phyloP scores from a whole-genome alignment of 2,888 invertebrate species.

The Luperina testacea region DNA sequence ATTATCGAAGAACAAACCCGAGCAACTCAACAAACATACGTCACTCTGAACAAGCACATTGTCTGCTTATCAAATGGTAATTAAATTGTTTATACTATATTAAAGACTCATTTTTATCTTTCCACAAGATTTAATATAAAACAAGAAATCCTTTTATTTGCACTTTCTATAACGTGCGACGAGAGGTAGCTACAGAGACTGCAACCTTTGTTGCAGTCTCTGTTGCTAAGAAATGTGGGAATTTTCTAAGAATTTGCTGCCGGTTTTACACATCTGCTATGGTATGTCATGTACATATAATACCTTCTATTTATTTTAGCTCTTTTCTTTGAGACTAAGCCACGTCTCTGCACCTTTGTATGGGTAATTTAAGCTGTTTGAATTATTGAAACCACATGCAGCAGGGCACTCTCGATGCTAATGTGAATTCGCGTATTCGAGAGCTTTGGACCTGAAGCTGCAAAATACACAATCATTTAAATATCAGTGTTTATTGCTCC shows the following conservation, averaged over 20 bases:
- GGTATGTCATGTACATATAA: constrained; percentile 43
- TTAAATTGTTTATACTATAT: constrained; percentile 61
- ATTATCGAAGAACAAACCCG: constrained; percentile 64
- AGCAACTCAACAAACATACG: constrained; percentile 51
- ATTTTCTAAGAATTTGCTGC: constrained; percentile 52
- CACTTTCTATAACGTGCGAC: constrained; percentile 34
- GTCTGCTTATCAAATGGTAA: constrained; percentile 62
- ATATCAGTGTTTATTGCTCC: constrained; percentile 43
- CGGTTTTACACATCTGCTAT: constrained; percentile 54
- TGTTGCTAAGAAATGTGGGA: background rate
- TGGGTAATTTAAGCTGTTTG: constrained; percentile 42
- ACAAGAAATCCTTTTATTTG: constrained; percentile 48
- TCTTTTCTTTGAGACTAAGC: constrained; percentile 51
- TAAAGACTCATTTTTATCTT: constrained; percentile 54
- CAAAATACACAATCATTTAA: constrained; percentile 56
- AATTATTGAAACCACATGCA: constrained; percentile 44
- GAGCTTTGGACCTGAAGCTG: constrained; percentile 38
- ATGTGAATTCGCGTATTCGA: constrained; percentile 46
- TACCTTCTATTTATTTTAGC: constrained; percentile 54
- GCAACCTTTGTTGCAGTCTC: constrained; percentile 16
- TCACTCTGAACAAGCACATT: constrained; percentile 58
- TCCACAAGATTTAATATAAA: constrained; percentile 56
- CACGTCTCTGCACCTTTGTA: constrained; percentile 42
- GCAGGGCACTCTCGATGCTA: constrained; percentile 24
- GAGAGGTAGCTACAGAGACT: constrained; percentile 21